Conservation (phyloP, 2,797 vertebrate genomes). For the Pipistrellus pygmaeus region DNA sequence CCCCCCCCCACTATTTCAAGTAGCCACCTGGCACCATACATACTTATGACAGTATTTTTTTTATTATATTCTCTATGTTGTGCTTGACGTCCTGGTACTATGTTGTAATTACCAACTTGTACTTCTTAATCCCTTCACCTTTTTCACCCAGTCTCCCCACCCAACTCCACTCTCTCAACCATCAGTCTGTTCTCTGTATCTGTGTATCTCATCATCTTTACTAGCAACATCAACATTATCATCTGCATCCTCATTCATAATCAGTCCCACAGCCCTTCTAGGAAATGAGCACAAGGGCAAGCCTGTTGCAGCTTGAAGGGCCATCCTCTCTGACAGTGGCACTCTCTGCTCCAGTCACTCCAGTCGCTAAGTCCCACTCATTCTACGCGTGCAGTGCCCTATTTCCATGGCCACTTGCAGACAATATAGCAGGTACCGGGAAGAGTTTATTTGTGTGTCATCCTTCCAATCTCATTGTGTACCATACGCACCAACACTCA, state of each 20-base stretch:
- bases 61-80: background rate
- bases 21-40: background rate
- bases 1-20: background rate
- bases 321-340: background rate
- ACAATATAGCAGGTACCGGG: background rate
- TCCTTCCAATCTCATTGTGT: background rate
- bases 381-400: rapidly evolving
- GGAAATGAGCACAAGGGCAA: background rate
- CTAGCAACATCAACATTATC: background rate
- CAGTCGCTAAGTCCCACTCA: background rate
- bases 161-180: background rate
- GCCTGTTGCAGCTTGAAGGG: background rate
- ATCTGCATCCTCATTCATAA: background rate
- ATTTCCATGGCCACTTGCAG: background rate
- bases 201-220: background rate
- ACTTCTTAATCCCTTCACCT: background rate
- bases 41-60: background rate
- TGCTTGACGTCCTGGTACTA: background rate
- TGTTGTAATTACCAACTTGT: background rate
- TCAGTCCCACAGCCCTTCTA: background rate
- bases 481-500: background rate
- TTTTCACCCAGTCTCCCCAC: background rate
- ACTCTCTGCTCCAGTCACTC: background rate
- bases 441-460: background rate
- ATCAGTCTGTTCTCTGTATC: background rate